Conservation (phyloP, 2,113 vertebrate species). For the Kryptolebias marmoratus region DNA sequence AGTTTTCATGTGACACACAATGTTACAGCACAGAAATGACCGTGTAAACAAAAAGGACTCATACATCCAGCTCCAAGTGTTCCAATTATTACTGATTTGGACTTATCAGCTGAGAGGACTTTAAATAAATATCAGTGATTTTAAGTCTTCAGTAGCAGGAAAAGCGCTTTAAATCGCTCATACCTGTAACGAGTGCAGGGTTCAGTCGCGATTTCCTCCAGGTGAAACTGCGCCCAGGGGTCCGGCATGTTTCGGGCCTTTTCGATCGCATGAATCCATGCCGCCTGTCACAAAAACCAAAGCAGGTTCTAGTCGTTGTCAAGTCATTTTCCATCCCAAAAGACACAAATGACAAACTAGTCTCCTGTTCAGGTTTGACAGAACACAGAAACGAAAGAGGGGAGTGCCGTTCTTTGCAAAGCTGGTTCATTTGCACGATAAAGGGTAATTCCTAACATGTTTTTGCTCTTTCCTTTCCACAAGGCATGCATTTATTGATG, state of each 20-base stretch:
- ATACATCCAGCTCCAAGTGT: background rate
- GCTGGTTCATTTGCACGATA: background rate
- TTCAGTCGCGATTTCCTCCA: conserved; percentile 90
- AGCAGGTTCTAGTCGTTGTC: background rate
- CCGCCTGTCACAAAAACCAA: conserved; percentile 78
- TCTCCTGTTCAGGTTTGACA: background rate
- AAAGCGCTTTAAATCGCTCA: background rate
- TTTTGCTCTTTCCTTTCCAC: background rate
- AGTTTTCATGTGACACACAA: background rate
- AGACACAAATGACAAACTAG: background rate
- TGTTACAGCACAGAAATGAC: background rate
- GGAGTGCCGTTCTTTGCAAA: background rate
- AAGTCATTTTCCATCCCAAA: background rate
- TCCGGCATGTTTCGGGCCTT: conserved; percentile 97
- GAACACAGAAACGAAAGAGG: background rate
- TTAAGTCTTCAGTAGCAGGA: too few species aligned
- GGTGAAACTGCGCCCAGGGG: conserved; percentile 96
- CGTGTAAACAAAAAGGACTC: background rate
- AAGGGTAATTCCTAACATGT: background rate
- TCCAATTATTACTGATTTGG: background rate
- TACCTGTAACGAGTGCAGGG: conserved; percentile 92
- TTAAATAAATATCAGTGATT: too few species aligned
- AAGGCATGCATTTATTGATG: background rate
- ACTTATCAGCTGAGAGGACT: background rate
- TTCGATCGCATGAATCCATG: conserved; percentile 93